Evolutionary conservation across 53 echinoderm and acorn worm species (phyloP).

Genomic region (Apostichopus leukothele): DNA sequence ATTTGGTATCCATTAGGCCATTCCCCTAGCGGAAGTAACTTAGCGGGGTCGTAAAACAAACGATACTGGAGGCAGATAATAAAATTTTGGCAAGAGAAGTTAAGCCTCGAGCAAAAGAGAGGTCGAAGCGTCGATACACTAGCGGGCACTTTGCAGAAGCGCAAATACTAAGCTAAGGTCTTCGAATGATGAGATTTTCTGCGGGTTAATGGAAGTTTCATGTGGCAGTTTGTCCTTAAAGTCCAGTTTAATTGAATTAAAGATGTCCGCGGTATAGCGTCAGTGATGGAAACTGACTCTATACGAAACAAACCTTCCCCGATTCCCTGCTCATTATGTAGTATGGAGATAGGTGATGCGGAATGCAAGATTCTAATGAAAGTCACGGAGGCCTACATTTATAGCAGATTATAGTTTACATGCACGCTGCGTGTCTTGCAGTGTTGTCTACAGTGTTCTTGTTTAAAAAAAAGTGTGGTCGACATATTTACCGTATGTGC

Average conservation of each 20-base stretch:
- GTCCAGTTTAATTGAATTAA: constrained; percentile 28
- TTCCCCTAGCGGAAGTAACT: constrained; percentile 4
- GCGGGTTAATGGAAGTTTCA: constrained; percentile 37
- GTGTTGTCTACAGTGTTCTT: too few relatives aligned
- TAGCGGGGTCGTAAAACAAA: constrained; percentile 35
- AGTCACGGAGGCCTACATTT: too few relatives aligned
- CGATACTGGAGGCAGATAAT: not conserved
- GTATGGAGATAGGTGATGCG: too few relatives aligned
- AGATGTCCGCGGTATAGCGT: not conserved
- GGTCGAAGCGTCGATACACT: constrained; percentile 7
- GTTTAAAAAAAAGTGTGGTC: too few relatives aligned
- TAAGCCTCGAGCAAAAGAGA: constrained; percentile 5
- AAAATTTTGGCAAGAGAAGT: not conserved
- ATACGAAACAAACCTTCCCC: too few relatives aligned
- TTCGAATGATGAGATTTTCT: not conserved
- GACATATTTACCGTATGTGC: too few relatives aligned
- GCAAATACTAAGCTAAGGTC: not conserved
- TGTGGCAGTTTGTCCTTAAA: constrained; percentile 24
- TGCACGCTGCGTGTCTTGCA: too few relatives aligned
- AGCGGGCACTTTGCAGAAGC: constrained; percentile 19
- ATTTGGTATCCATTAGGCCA: not conserved
- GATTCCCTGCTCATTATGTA: too few relatives aligned
- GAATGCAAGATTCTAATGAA: too few relatives aligned
- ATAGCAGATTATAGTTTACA: too few relatives aligned
- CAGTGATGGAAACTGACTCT: too few relatives aligned